phyloP scores from a whole-genome alignment of 2,113 vertebrate genomes.

The Atractosteus spatula region DNA sequence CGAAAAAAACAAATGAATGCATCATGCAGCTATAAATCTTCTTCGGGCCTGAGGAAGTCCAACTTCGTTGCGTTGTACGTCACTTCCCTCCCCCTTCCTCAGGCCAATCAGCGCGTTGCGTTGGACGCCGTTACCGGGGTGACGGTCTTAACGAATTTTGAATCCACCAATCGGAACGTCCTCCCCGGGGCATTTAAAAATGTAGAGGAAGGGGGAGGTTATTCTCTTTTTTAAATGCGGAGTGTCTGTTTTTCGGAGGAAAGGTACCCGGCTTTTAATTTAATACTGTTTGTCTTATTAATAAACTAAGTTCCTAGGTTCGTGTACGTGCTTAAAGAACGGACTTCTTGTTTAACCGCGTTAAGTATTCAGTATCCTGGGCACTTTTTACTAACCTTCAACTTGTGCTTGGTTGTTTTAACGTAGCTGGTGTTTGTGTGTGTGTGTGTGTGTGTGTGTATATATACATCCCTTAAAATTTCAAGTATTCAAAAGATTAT shows the following conservation, averaged over 20 bases:
- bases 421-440: too few relatives aligned
- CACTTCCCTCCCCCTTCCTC: too few relatives aligned
- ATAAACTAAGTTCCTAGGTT: background rate
- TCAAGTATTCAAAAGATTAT: too few relatives aligned
- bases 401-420: too few relatives aligned
- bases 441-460: too few relatives aligned
- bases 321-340: background rate
- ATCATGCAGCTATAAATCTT: too few relatives aligned
- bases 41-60: too few relatives aligned
- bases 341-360: too few relatives aligned
- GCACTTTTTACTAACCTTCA: too few relatives aligned
- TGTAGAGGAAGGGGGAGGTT: slow-evolving; percentile 25
- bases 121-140: slow-evolving; percentile 22
- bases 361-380: too few relatives aligned
- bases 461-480: background rate
- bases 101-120: slow-evolving; percentile 46
- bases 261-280: background rate
- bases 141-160: slow-evolving; percentile 22
- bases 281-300: background rate
- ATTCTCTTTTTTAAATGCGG: background rate
- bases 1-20: too few relatives aligned
- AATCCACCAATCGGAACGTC: slow-evolving; percentile 56
- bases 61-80: too few relatives aligned
- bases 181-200: slow-evolving; percentile 55
- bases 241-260: background rate